Evolutionary conservation across 2,888 invertebrate genomes (phyloP).

Genomic region (Acronicta psi): DNA sequence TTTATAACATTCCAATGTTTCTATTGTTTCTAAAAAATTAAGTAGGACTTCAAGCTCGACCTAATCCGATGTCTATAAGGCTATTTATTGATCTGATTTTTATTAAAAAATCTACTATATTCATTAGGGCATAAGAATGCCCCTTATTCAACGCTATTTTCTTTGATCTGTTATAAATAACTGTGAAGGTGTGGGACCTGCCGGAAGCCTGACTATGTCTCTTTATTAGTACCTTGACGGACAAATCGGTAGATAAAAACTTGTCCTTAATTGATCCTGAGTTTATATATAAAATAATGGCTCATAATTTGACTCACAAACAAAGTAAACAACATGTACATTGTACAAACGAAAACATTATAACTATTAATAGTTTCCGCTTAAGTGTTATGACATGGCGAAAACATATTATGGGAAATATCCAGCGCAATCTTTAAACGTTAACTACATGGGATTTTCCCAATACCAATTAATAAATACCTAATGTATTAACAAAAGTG

Average conservation of each 20-base stretch:
- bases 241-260: background rate
- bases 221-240: background rate
- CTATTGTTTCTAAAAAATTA: no score
- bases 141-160: no score
- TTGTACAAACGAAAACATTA: no score
- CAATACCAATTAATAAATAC: background rate
- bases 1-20: no score
- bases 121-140: background rate
- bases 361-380: conserved; percentile 15
- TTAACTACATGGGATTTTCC: background rate
- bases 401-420: background rate
- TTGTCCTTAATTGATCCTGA: background rate
- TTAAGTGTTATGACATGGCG: conserved; percentile 3
- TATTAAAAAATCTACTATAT: no score
- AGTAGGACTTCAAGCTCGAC: no score
- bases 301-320: background rate
- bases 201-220: no score
- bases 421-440: background rate
- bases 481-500: background rate
- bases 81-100: no score
- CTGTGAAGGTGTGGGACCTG: no score
- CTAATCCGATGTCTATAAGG: no score
- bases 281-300: background rate
- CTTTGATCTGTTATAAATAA: no score
- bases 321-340: background rate